Evolutionary conservation across 2,888 invertebrate genomes (phyloP).

Genomic region (Lydus trimaculatus): DNA sequence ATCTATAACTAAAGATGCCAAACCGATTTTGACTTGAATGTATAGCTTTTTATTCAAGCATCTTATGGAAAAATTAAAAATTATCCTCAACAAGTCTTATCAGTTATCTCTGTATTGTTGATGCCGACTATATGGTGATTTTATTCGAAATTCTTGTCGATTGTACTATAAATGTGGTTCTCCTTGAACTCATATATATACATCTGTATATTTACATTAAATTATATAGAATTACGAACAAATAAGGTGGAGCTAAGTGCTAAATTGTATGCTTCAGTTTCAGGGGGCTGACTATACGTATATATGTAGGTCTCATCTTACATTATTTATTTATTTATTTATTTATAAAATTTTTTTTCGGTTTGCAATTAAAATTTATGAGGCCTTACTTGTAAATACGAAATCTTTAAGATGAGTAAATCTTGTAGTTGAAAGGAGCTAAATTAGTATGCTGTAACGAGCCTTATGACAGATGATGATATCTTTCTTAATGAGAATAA

Average conservation of each 20-base stretch:
- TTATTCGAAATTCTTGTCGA: constrained; percentile 12
- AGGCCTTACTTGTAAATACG: constrained; percentile 4
- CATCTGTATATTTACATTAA: constrained; percentile 29
- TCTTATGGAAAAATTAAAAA: too few species aligned
- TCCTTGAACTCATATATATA: constrained; percentile 28
- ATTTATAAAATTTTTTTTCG: background rate
- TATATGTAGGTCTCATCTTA: background rate
- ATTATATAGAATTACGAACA: constrained; percentile 30
- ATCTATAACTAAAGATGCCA: background rate
- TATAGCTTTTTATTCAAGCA: background rate
- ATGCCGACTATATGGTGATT: constrained; percentile 14
- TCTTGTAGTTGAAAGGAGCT: constrained; percentile 9
- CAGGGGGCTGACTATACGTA: constrained; percentile 7
- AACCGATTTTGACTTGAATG: background rate
- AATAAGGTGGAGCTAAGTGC: constrained; percentile 25
- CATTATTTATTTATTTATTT: background rate
- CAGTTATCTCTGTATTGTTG: background rate
- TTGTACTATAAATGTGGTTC: constrained; percentile 21
- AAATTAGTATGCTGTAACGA: constrained; percentile 13
- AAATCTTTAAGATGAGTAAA: constrained; percentile 13
- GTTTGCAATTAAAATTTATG: constrained; percentile 15
- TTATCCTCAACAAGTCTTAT: too few species aligned
- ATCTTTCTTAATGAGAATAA: constrained; percentile 16
- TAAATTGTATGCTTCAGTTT: constrained; percentile 22
- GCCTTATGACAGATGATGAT: constrained; percentile 12